Evolutionary conservation across 2,888 invertebrate species (phyloP).

Genomic region (Mythimna pallens): DNA sequence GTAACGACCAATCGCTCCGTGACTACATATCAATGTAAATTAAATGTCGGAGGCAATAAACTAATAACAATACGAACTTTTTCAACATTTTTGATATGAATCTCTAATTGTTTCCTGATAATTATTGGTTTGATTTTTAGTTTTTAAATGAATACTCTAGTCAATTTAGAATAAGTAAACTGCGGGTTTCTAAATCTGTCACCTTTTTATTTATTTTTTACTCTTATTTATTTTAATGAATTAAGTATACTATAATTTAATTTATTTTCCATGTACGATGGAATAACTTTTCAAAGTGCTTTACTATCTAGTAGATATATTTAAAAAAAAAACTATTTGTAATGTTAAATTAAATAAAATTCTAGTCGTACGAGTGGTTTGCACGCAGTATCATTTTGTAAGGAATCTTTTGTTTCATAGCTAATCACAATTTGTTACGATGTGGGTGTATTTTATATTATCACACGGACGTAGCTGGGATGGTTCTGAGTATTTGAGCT

Average conservation of each 20-base stretch:
- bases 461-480: constrained; percentile 42
- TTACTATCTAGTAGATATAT: constrained; percentile 90
- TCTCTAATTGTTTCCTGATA: constrained; percentile 15
- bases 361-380: constrained; percentile 86
- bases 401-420: constrained; percentile 67
- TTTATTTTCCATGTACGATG: constrained; percentile 79
- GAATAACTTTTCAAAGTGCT: constrained; percentile 90
- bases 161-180: constrained; percentile 86
- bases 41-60: constrained; percentile 84
- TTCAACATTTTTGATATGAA: constrained; percentile 44
- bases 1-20: constrained; percentile 77
- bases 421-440: constrained; percentile 85
- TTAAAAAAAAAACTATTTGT: constrained; percentile 84
- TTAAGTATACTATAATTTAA: constrained; percentile 56
- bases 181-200: constrained; percentile 66
- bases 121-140: constrained; percentile 55
- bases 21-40: constrained; percentile 86
- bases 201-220: constrained; percentile 36
- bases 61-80: constrained; percentile 67
- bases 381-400: constrained; percentile 76
- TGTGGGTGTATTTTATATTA: constrained; percentile 87
- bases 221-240: constrained; percentile 30
- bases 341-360: constrained; percentile 86
- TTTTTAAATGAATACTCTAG: constrained; percentile 76
- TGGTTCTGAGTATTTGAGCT: constrained; percentile 18